Evolutionary conservation across 2,797 vertebrate genomes (phyloP).

Genomic region (Tapirus indicus): DNA sequence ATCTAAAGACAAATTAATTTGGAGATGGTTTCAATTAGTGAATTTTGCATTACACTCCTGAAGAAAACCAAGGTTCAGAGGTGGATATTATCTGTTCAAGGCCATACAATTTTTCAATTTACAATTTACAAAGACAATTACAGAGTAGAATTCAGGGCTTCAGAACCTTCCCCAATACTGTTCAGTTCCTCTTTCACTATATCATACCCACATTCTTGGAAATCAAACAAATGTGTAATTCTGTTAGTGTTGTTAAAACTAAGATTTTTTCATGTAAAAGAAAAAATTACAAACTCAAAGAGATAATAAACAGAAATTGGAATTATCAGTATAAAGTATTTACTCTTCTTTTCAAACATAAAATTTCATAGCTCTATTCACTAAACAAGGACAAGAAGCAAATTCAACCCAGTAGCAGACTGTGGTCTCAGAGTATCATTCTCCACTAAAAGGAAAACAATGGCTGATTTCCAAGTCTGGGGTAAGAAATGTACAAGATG

Average conservation of each 20-base stretch:
- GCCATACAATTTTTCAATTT: constrained; percentile 28
- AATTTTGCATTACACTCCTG: constrained; percentile 10
- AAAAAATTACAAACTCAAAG: constrained; percentile 1
- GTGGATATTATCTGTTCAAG: not conserved
- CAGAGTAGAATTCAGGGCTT: not conserved
- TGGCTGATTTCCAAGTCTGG: not conserved
- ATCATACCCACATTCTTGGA: not conserved
- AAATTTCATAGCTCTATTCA: constrained; percentile 20
- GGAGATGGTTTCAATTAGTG: not conserved
- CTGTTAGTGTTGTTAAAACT: not conserved
- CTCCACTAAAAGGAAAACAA: not conserved
- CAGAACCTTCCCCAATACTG: not conserved
- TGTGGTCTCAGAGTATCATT: not conserved
- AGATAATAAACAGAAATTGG: not conserved
- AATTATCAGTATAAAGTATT: constrained; percentile 5
- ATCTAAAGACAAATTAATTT: constrained; percentile 25
- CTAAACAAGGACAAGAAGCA: constrained; percentile 54
- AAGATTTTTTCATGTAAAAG: not conserved
- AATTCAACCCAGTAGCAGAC: not conserved
- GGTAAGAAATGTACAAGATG: constrained; percentile 55
- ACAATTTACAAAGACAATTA: not conserved
- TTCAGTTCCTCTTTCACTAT: constrained; percentile 22
- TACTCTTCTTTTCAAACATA: constrained; percentile 47
- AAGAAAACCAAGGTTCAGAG: constrained; percentile 36
- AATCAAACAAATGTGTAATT: constrained; percentile 6